Evolutionary conservation across 2,797 vertebrate genomes (phyloP).

Genomic region (Microctenopoma steveboyesi): DNA sequence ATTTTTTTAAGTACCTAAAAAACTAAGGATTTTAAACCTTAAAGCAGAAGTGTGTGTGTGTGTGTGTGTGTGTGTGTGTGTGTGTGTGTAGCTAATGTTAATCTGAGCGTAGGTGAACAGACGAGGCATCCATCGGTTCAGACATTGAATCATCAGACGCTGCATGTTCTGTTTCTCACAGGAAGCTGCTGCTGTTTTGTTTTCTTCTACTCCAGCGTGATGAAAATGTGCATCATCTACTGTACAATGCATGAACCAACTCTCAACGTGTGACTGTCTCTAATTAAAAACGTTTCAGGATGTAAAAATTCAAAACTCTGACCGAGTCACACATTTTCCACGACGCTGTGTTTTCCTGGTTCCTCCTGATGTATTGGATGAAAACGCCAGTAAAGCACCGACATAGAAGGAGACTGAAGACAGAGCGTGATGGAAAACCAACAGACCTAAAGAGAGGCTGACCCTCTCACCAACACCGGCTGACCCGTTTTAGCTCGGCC

Average conservation of each 20-base stretch:
- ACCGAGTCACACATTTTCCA: too few species aligned
- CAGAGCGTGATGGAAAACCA: not conserved
- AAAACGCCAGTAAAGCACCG: not conserved
- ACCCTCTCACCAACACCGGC: conserved; percentile 15
- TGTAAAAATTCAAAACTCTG: too few species aligned
- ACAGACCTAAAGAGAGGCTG: conserved; percentile 10
- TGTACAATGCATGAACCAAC: too few species aligned
- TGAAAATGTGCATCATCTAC: too few species aligned
- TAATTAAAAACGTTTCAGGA: too few species aligned
- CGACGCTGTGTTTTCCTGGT: too few species aligned
- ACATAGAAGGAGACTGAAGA: not conserved
- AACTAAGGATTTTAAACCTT: too few species aligned
- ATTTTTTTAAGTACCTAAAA: too few species aligned
- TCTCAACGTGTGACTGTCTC: too few species aligned
- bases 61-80: not conserved
- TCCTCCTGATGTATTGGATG: not conserved
- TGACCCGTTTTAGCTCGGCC: conserved; percentile 36
- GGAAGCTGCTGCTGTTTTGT: too few species aligned
- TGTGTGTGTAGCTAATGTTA: conserved; percentile 11
- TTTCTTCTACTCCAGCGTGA: too few species aligned
- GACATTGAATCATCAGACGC: conserved; percentile 29
- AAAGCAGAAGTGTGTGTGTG: too few species aligned
- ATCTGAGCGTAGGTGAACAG: conserved; percentile 19
- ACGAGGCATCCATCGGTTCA: conserved; percentile 24
- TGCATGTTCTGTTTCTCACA: conserved; percentile 15